A percentile compares a stretch with the other conserved stretches of the same genome.
These are phyloP conservation scores for Apostichopus leukothele DNA, from an alignment of 53 echinoderm and acorn worm species.

Conservation along the genomic window DNA sequence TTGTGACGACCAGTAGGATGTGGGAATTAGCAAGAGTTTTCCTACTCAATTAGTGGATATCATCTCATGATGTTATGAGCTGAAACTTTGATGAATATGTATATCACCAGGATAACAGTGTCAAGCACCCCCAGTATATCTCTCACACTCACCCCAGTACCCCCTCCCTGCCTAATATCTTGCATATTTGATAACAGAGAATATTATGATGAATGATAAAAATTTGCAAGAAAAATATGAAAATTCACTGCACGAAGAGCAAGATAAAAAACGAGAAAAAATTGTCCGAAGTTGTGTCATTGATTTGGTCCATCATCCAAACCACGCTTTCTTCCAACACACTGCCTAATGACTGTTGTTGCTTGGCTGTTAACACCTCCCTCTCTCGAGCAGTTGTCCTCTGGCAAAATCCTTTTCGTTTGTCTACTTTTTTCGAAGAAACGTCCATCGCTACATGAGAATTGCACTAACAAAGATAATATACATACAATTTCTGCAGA, in stretches of 20 bases:
- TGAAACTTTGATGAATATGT: too few species aligned
- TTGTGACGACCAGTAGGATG: too few species aligned
- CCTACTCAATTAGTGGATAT: too few species aligned
- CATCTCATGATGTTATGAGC: too few species aligned
- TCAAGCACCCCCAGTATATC: too few species aligned
- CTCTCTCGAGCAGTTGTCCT: neutral
- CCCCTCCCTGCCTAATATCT: neutral
- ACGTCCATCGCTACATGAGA: slow-evolving; percentile 2
- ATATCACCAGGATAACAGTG: too few species aligned
- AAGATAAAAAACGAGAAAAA: neutral
- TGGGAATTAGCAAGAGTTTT: too few species aligned
- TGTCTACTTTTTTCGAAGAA: neutral
- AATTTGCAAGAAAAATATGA: neutral
- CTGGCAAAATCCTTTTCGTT: neutral
- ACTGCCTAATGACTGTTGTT: neutral
- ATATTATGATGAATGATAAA: neutral
- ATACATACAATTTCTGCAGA: neutral
- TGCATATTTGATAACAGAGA: neutral
- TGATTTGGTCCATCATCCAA: neutral
- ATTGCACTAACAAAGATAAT: slow-evolving; percentile 21
- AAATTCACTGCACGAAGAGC: neutral
- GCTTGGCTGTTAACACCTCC: neutral
- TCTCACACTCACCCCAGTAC: too few species aligned
- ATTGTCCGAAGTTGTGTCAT: too few species aligned
- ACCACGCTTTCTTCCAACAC: neutral